Percentiles rank a stretch among this genome's conserved stretches.
These are phyloP conservation scores for Ypsolopha scabrella DNA, from an alignment of 2,888 invertebrate species.

Conservation along the genomic window DNA sequence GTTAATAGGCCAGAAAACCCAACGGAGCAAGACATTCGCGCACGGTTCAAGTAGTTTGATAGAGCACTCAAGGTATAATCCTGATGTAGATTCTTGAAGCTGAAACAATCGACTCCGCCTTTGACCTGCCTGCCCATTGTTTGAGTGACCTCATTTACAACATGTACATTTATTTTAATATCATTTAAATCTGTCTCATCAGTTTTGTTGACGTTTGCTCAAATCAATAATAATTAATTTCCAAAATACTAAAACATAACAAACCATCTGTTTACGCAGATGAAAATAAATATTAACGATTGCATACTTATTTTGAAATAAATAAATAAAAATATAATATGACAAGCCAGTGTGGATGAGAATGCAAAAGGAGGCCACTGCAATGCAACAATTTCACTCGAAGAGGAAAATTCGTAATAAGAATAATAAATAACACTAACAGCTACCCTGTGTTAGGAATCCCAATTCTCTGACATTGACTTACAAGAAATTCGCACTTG, in stretches of 20 bases:
- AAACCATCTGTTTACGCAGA: not conserved
- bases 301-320: too few relatives aligned
- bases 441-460: too few relatives aligned
- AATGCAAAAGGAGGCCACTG: constrained; percentile 44
- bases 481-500: too few relatives aligned
- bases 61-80: constrained; percentile 2
- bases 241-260: not conserved
- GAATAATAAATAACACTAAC: constrained; percentile 45
- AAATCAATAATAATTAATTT: not conserved
- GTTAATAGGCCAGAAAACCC: constrained; percentile 43
- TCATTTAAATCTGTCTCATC: not conserved
- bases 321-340: not conserved
- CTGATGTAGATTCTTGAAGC: not conserved
- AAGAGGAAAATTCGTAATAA: constrained; percentile 62
- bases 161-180: not conserved
- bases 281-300: too few relatives aligned
- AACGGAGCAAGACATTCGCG: constrained; percentile 25
- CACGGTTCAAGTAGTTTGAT: constrained; percentile 6
- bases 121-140: constrained; percentile 5
- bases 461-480: too few relatives aligned
- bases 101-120: constrained; percentile 7
- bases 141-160: constrained; percentile 1
- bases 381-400: constrained; percentile 52
- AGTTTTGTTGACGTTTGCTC: not conserved
- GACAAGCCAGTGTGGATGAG: not conserved